phyloP scores from a whole-genome alignment of 2,888 invertebrate genomes.

The Spatulosminthurus flaviceps region DNA sequence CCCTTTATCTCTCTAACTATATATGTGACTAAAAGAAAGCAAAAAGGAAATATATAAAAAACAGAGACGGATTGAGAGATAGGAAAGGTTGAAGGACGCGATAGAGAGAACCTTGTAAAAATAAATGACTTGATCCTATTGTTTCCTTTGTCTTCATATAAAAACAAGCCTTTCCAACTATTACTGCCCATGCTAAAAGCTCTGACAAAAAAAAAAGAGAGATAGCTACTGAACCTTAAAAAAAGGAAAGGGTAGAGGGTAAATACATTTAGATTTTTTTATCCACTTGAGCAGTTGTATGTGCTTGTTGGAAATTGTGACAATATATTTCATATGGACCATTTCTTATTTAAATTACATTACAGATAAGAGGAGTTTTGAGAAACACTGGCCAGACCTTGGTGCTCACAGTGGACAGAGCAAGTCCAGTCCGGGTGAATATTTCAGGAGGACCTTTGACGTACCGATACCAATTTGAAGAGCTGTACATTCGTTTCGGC shows the following conservation, averaged over 20 bases:
- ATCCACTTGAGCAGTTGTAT: neutral
- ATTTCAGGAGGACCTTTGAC: slow-evolving; percentile 91
- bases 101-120: neutral
- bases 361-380: slow-evolving; percentile 85
- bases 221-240: neutral
- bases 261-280: neutral
- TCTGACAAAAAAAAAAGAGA: too few relatives aligned
- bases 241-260: neutral
- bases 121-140: neutral
- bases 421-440: slow-evolving; percentile 90
- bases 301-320: neutral
- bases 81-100: too few relatives aligned
- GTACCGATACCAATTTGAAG: slow-evolving; percentile 93
- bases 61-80: too few relatives aligned
- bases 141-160: neutral
- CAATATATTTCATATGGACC: slow-evolving; percentile 9
- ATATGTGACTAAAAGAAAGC: too few relatives aligned
- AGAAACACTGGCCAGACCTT: slow-evolving; percentile 95
- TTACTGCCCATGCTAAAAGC: neutral
- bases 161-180: neutral
- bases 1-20: too few relatives aligned
- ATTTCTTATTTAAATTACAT: slow-evolving; percentile 65
- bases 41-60: too few relatives aligned
- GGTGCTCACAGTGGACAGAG: slow-evolving; percentile 89
- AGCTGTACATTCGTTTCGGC: slow-evolving; percentile 96